These are phyloP conservation scores for Gulo gulo DNA, from an alignment of 2,113 vertebrate species.

Conservation along the genomic window DNA sequence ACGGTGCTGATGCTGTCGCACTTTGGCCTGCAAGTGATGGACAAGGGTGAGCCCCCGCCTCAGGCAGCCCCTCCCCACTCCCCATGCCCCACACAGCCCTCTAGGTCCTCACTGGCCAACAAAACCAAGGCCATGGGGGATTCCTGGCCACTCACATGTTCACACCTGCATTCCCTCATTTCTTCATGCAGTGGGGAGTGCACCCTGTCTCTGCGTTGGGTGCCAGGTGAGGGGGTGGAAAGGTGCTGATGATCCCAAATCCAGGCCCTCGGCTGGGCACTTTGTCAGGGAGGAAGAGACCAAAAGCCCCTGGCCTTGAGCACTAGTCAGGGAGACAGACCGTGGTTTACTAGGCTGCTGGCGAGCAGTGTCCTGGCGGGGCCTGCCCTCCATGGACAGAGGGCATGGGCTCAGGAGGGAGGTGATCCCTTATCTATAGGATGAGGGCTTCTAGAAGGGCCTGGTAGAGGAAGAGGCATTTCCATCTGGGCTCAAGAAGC, in stretches of 20 bases:
- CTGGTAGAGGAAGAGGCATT: background rate
- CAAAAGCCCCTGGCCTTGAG: background rate
- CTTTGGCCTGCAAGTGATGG: slow-evolving; percentile 32
- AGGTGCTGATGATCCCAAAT: rapidly evolving
- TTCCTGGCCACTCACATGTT: background rate
- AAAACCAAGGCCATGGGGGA: background rate
- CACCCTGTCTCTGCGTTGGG: background rate
- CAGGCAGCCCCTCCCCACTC: rapidly evolving
- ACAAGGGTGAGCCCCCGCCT: background rate
- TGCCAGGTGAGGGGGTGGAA: background rate
- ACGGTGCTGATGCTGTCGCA: slow-evolving; percentile 25
- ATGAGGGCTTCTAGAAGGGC: background rate
- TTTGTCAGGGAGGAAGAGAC: background rate
- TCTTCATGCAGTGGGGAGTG: background rate
- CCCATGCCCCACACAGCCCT: rapidly evolving
- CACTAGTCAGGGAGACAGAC: background rate
- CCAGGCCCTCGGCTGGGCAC: background rate
- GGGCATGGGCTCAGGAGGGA: background rate
- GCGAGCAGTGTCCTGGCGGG: rapidly evolving
- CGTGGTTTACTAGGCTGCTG: background rate
- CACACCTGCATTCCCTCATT: rapidly evolving
- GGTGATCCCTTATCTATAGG: background rate
- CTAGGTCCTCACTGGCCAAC: background rate
- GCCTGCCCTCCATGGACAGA: background rate
- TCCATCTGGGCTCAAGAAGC: background rate